Percentiles rank a stretch among this genome's conserved stretches.
phyloP scores from a whole-genome alignment of 1,140 invertebrate species.

The Orius laevigatus region DNA sequence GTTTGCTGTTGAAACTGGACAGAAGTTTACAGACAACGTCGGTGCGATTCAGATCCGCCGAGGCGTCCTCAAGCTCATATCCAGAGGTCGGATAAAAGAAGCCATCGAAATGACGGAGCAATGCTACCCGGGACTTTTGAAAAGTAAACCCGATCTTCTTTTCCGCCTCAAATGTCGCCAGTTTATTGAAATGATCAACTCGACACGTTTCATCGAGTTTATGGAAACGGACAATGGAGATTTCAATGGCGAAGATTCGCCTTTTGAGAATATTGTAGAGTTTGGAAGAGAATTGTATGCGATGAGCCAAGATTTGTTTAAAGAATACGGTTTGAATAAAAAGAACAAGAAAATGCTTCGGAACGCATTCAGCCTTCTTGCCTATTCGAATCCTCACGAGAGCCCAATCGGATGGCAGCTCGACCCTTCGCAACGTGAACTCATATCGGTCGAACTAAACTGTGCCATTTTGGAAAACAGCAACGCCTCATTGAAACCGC shows the following conservation, averaged over 20 bases:
- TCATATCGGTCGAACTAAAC: constrained; percentile 85
- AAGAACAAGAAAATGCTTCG: constrained; percentile 64
- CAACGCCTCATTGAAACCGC: constrained; percentile 71
- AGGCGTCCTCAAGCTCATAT: constrained; percentile 86
- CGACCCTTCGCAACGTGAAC: constrained; percentile 79
- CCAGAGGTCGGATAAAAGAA: constrained; percentile 83
- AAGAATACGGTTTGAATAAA: constrained; percentile 68
- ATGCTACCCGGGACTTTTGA: constrained; percentile 78
- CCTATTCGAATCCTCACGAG: constrained; percentile 93
- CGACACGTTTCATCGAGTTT: background rate
- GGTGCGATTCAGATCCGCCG: constrained; percentile 92
- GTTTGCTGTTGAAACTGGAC: constrained; percentile 77
- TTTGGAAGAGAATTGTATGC: constrained; percentile 86
- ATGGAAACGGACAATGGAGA: too few relatives aligned
- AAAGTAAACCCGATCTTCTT: constrained; percentile 74
- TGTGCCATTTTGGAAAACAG: constrained; percentile 89
- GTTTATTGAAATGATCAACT: constrained; percentile 68
- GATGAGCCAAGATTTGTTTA: constrained; percentile 69
- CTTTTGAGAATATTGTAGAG: constrained; percentile 69
- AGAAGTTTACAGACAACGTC: constrained; percentile 82
- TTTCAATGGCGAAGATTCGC: too few relatives aligned
- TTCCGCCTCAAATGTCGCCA: constrained; percentile 93
- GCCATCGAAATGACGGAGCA: constrained; percentile 79
- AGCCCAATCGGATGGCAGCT: constrained; percentile 94
- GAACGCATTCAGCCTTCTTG: constrained; percentile 93